Percentiles rank a stretch among this genome's conserved stretches.
Conservation (phyloP, 2,888 invertebrate species). For the Lymantria monacha region DNA sequence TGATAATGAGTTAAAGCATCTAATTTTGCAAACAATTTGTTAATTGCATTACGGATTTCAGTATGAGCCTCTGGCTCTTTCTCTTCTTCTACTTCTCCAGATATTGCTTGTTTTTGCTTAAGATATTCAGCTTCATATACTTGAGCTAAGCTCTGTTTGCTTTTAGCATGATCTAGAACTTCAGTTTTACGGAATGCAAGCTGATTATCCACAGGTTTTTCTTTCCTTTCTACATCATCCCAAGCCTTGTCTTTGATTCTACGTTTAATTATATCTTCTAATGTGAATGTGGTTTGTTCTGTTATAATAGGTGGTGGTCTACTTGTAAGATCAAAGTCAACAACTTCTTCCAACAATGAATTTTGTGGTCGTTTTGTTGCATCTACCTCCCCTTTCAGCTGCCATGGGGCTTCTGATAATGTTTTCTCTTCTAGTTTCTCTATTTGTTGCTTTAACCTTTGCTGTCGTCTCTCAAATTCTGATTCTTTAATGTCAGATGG, state of each 20-base stretch:
- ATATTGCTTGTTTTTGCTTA: slow-evolving; percentile 83
- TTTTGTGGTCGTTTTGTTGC: slow-evolving; percentile 92
- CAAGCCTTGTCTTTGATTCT: slow-evolving; percentile 96
- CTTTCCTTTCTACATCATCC: slow-evolving; percentile 95
- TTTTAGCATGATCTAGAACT: slow-evolving; percentile 95
- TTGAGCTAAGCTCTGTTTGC: slow-evolving; percentile 95
- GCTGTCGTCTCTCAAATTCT: slow-evolving; percentile 88
- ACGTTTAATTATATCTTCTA: slow-evolving; percentile 95
- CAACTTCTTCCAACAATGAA: slow-evolving; percentile 94
- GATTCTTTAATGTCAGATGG: slow-evolving; percentile 76
- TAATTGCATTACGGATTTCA: slow-evolving; percentile 89
- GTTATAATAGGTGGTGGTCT: slow-evolving; percentile 95
- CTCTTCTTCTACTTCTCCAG: slow-evolving; percentile 82
- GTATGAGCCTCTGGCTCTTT: slow-evolving; percentile 88
- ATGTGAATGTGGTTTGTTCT: slow-evolving; percentile 91
- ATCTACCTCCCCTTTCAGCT: slow-evolving; percentile 94
- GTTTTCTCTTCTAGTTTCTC: slow-evolving; percentile 87
- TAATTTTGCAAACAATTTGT: slow-evolving; percentile 89
- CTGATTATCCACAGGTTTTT: slow-evolving; percentile 91
- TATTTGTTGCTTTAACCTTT: slow-evolving; percentile 86
- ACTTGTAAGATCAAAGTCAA: slow-evolving; percentile 93
- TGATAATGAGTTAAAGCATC: slow-evolving; percentile 97
- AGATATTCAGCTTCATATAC: slow-evolving; percentile 96
- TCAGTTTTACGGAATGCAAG: slow-evolving; percentile 93
- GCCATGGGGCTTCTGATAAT: slow-evolving; percentile 95